Conservation (phyloP, 2,888 invertebrate species). For the Syrista parreyssii region DNA sequence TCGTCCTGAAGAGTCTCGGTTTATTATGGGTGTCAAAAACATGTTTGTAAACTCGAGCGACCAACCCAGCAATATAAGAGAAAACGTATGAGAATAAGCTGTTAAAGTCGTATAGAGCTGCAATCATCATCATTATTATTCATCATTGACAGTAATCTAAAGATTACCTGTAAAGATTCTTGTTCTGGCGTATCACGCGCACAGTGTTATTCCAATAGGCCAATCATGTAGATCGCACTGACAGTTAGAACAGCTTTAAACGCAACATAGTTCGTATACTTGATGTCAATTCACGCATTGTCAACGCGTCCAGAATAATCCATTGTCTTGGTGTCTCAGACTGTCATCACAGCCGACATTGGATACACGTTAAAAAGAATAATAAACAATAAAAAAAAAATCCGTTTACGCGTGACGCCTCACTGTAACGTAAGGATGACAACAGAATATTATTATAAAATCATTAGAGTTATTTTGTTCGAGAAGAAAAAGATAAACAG, state of each 20-base stretch:
- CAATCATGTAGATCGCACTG: not conserved
- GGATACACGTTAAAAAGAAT: not conserved
- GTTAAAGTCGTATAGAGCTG: not conserved
- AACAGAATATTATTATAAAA: not conserved
- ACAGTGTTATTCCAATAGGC: slow-evolving; percentile 19
- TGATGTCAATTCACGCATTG: not conserved
- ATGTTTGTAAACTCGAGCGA: not conserved
- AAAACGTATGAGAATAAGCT: too few species aligned
- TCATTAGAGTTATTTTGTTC: not conserved
- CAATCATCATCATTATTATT: not conserved
- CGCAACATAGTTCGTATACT: too few species aligned
- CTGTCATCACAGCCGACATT: not conserved
- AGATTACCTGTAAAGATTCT: not conserved
- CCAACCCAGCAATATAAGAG: not conserved
- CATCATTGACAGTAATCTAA: not conserved
- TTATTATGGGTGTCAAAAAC: not conserved
- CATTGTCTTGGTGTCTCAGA: not conserved
- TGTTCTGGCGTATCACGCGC: not conserved
- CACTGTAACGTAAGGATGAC: not conserved
- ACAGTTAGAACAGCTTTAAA: not conserved
- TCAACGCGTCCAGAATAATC: not conserved
- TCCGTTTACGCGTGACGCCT: not conserved
- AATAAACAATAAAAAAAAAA: not conserved
- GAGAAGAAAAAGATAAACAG: not conserved
- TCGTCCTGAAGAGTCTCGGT: not conserved